Conservation (phyloP, 1,140 invertebrate species). For the Meloidogyne chitwoodi region DNA sequence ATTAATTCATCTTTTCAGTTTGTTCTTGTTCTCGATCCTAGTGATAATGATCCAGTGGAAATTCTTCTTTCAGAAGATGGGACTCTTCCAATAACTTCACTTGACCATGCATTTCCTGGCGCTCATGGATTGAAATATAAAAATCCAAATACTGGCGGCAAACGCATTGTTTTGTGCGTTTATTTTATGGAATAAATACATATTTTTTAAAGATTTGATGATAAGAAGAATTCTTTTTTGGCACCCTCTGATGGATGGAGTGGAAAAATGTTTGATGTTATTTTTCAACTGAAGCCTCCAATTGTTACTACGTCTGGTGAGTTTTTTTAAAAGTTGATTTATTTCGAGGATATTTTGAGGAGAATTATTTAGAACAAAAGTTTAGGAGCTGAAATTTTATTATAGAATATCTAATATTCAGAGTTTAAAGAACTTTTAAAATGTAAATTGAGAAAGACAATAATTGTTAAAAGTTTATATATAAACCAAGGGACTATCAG, state of each 20-base stretch:
- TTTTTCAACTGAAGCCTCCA: conserved; percentile 18
- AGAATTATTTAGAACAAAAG: too few relatives aligned
- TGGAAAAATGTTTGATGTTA: conserved; percentile 48
- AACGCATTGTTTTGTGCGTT: conserved; percentile 79
- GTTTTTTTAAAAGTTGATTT: background rate
- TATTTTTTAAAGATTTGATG: conserved; percentile 45
- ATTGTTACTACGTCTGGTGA: background rate
- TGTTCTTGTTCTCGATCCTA: conserved; percentile 65
- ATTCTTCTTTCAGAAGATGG: conserved; percentile 72
- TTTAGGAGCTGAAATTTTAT: background rate
- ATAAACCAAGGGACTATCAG: too few relatives aligned
- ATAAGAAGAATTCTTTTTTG: conserved; percentile 42
- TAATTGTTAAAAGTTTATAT: too few relatives aligned
- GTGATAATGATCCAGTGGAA: conserved; percentile 84
- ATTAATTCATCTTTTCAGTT: conserved; percentile 1
- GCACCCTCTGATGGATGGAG: conserved; percentile 51
- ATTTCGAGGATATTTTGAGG: too few relatives aligned
- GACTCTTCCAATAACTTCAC: conserved; percentile 73
- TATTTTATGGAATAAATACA: background rate
- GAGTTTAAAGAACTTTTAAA: too few relatives aligned
- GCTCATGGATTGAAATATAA: conserved; percentile 88
- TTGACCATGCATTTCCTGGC: conserved; percentile 85
- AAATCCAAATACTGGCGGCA: conserved; percentile 76
- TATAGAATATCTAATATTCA: too few relatives aligned
- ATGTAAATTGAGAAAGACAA: too few relatives aligned